Evolutionary conservation across 2,113 vertebrate genomes (phyloP).

Genomic region (Onychorhynchus coronatus): DNA sequence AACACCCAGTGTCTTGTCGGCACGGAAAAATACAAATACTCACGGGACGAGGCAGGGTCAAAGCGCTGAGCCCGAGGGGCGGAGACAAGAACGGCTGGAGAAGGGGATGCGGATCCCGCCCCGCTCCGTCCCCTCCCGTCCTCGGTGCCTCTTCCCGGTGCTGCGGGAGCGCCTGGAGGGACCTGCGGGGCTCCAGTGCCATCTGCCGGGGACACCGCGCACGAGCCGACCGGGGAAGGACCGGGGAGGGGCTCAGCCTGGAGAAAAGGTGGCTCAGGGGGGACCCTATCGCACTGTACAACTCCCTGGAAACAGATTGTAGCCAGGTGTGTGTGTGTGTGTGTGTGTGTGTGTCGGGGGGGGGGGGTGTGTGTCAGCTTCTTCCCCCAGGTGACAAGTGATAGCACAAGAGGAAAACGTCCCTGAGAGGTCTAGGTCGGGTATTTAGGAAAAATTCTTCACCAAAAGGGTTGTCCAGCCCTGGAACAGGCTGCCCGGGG

Average conservation of each 20-base stretch:
- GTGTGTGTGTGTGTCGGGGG: no score
- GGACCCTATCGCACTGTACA: accelerated
- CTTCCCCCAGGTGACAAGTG: not conserved
- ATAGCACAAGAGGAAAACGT: not conserved
- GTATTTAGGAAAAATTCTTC: not conserved
- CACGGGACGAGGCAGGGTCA: not conserved
- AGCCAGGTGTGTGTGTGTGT: not conserved
- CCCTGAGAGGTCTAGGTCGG: not conserved
- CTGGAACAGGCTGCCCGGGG: not conserved
- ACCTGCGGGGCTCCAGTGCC: not conserved
- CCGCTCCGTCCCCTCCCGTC: not conserved
- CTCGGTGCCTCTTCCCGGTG: not conserved
- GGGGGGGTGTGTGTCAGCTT: not conserved
- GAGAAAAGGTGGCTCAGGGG: not conserved
- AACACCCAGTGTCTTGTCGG: not conserved
- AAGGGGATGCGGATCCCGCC: not conserved
- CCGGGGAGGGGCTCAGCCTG: not conserved
- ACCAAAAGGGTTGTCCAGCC: not conserved
- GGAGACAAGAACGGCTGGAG: not conserved
- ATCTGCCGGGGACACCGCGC: not conserved
- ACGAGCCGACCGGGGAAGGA: not conserved
- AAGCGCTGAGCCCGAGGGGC: not conserved
- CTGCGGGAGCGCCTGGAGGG: not conserved
- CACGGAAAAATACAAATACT: not conserved
- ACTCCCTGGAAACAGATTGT: not conserved